Percentiles rank a stretch among this genome's conserved stretches.
Conservation (phyloP, 2,113 vertebrate genomes). For the Cebus imitator region DNA sequence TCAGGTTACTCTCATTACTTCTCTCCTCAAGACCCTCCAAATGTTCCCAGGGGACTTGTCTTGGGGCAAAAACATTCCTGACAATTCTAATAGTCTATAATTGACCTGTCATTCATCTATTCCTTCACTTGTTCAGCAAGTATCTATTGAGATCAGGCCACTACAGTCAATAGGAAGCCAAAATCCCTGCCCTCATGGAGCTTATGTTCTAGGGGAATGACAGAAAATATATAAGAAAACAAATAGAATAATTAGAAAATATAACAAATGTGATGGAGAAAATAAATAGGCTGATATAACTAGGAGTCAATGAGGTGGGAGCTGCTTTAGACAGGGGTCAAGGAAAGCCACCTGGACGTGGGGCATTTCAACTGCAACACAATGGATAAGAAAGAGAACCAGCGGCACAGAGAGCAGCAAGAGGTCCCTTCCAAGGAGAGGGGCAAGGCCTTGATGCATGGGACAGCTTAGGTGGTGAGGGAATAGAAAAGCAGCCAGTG, state of each 20-base stretch:
- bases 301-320: background rate
- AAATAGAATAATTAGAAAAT: background rate
- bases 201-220: background rate
- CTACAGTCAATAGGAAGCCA: background rate
- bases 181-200: background rate
- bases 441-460: background rate
- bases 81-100: background rate
- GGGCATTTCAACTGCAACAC: background rate
- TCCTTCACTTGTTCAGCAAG: background rate
- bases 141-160: background rate
- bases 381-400: background rate
- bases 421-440: background rate
- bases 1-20: background rate
- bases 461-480: background rate
- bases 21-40: background rate
- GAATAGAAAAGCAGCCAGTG: background rate
- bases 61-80: background rate
- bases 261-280: background rate
- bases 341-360: background rate
- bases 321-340: background rate
- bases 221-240: background rate
- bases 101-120: background rate
- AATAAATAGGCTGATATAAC: background rate
- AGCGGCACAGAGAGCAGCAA: background rate
- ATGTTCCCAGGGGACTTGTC: background rate